phyloP scores from a whole-genome alignment of 2,113 vertebrate genomes.

The Antidorcas marsupialis region DNA sequence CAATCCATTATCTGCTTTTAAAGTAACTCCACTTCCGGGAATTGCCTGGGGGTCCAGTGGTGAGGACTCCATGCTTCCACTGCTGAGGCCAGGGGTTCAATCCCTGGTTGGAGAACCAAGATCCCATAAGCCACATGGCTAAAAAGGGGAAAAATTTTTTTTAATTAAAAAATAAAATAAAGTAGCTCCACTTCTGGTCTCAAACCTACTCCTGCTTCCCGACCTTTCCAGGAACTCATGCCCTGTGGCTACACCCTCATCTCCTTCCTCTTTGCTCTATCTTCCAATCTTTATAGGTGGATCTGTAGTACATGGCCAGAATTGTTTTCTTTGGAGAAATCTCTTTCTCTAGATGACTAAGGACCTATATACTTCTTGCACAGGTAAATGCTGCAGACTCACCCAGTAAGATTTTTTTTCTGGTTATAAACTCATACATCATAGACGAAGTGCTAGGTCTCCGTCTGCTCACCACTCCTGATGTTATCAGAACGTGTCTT shows the following conservation, averaged over 20 bases:
- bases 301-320: neutral
- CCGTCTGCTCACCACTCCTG: neutral
- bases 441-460: neutral
- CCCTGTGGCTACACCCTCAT: neutral
- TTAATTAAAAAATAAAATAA: neutral
- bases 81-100: neutral
- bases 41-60: neutral
- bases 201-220: neutral
- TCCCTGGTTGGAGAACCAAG: neutral
- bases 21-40: neutral
- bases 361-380: neutral
- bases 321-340: constrained; percentile 3
- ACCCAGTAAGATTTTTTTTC: neutral
- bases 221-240: neutral
- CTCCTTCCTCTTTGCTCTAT: neutral
- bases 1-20: neutral
- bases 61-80: neutral
- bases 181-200: neutral
- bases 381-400: neutral
- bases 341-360: neutral
- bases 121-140: neutral
- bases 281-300: neutral
- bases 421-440: neutral
- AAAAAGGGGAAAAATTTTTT: fast-evolving
- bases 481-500: neutral